A percentile compares a stretch with the other conserved stretches of the same genome.
Evolutionary conservation across 23 tunicate species (phyloP).

Genomic region (Botrylloides violaceus): DNA sequence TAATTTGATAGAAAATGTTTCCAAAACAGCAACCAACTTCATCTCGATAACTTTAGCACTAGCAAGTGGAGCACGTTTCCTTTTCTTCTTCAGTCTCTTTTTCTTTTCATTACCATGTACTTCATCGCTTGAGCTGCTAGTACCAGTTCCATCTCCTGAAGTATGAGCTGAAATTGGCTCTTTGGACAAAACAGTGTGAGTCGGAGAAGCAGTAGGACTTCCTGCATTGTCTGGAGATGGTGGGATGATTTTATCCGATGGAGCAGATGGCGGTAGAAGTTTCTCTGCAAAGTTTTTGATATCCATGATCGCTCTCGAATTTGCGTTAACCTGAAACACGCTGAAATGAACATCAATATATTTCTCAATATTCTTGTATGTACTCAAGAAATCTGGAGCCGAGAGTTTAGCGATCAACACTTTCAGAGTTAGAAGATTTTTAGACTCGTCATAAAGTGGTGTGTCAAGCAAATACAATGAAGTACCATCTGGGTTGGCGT

Average conservation of each 20-base stretch:
- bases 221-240: neutral
- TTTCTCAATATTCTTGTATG: slow-evolving; percentile 32
- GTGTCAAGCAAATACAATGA: slow-evolving; percentile 44
- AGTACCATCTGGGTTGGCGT: slow-evolving; percentile 28
- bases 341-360: slow-evolving; percentile 28
- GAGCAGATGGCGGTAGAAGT: neutral
- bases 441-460: neutral
- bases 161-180: neutral
- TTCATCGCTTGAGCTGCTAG: neutral
- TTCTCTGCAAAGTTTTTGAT: slow-evolving; percentile 16
- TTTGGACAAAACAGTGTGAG: neutral
- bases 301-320: slow-evolving; percentile 17
- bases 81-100: neutral
- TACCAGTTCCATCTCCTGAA: neutral
- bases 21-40: slow-evolving; percentile 8
- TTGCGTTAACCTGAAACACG: slow-evolving; percentile 16
- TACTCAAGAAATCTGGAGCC: slow-evolving; percentile 47
- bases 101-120: neutral
- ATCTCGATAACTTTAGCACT: neutral
- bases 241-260: neutral
- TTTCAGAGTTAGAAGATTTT: slow-evolving; percentile 26
- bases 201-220: neutral
- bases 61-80: neutral
- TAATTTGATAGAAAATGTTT: slow-evolving; percentile 10
- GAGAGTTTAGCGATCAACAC: slow-evolving; percentile 40